A percentile compares a stretch with the other conserved stretches of the same genome.
Conservation (phyloP, 1,140 invertebrate species). For the Bactericera cockerelli region DNA sequence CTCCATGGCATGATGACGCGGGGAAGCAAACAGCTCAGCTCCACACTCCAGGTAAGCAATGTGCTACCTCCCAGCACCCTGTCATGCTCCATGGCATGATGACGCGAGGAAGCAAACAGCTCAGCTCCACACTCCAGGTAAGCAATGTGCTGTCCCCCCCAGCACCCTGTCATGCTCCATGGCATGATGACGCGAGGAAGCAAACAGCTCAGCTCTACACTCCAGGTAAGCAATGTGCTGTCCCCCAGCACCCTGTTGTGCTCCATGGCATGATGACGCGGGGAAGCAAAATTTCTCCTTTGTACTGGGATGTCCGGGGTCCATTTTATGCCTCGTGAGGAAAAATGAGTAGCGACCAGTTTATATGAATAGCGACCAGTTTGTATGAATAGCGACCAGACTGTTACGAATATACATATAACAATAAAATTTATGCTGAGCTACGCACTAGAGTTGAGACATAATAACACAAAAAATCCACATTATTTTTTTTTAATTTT, state of each 20-base stretch:
- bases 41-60: constrained; percentile 54
- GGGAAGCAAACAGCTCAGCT: constrained; percentile 80
- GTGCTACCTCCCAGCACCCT: constrained; percentile 79
- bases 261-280: constrained; percentile 94
- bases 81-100: constrained; percentile 94
- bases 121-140: constrained; percentile 76
- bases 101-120: constrained; percentile 80
- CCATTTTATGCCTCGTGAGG: too few species aligned
- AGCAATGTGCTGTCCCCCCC: constrained; percentile 37
- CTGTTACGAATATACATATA: too few species aligned
- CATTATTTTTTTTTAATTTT: too few species aligned
- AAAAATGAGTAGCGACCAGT: too few species aligned
- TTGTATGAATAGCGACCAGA: too few species aligned
- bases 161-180: constrained; percentile 89
- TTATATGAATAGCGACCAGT: too few species aligned
- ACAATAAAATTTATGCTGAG: too few species aligned
- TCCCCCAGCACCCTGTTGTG: constrained; percentile 91
- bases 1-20: constrained; percentile 94
- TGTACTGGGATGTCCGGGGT: too few species aligned
- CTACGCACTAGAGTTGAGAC: too few species aligned
- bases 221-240: constrained; percentile 40
- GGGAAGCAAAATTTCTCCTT: constrained; percentile 76
- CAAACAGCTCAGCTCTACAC: constrained; percentile 75
- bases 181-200: constrained; percentile 93
- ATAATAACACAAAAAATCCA: too few species aligned